Evolutionary conservation across 2,113 vertebrate genomes (phyloP), one percentile per base, ranked within the genome.

Genomic region (Sarotherodon lohbergeri): DNA sequence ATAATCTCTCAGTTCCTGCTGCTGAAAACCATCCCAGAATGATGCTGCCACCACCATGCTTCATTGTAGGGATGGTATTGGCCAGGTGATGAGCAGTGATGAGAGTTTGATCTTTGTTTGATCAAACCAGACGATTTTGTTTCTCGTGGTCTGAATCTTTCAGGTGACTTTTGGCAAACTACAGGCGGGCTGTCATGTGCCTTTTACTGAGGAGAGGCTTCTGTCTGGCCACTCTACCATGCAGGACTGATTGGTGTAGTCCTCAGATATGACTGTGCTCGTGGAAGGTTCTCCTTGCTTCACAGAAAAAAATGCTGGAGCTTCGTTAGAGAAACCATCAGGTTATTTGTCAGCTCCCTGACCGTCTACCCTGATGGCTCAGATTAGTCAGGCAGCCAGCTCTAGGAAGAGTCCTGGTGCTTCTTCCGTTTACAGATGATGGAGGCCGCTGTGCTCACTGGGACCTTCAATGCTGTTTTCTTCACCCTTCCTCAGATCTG

Each of bases 21-120:
- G 22, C 22, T 56, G 54, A 56, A 24, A 24, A 56, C 7, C 22
- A 56, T 24, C 54, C 54, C 54, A 56, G 54, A 22, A 27, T 8
- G 24, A 29, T 27, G 55, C 12, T 57, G 55, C 0, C 24, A 29
- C 55, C 55, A 57, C 24, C 24, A 27, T 14, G 55, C 22, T 0
- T 54, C 2, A n/a, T 19, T 54, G 52, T 54, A 54, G 19, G 19
- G 13, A 29, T 59, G 24, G 56, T 29, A 29, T 9, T 29, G 24
- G 1, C 13, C 56, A 29, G 7, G 56, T 57, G 56, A 0, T 57
- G 56, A 0, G 56, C 24, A 5, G 56, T 57, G 0, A 56, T 56
- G 22, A 27, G 22, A 27, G 22, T 27, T 7, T 56, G 22, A 56
- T 3, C 55, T 27, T 57, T 56, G 22, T 56, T 57, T 57, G 55